Evolutionary conservation across 2,113 vertebrate genomes (phyloP), one percentile per base, ranked within the genome.

Genomic region (Amazona guildingii): DNA sequence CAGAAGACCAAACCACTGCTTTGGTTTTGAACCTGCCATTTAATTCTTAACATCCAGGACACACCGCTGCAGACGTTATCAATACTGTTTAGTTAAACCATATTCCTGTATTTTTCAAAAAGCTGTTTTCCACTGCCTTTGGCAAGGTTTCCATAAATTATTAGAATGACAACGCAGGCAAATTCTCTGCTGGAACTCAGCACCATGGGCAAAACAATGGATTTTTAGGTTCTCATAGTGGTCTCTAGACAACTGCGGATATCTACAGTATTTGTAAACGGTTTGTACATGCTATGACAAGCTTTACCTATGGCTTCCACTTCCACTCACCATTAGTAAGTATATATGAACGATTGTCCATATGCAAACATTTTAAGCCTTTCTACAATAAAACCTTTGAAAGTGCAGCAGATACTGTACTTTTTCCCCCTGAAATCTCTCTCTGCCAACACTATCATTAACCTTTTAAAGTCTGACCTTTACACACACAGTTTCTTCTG

Each of bases 211-310:
- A 73, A 95, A 83, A 51, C 4, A 75, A 13, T 33, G 59, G 35
- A 83, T 51, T 57, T 94, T 57, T 31, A 74, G 17, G 46, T n/a
- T 29, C 31, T 80, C 28, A 8, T 9, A 49, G 39, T 12, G 24
- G 15, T 66, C 37, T 88, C 63, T 7, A 35, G 49, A 66, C n/a
- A 64, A 10, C 33, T 79, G 41, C n/a, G 49, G 66, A 20, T 41
- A 44, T 4, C 64, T 51, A 14, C 17, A 13, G 7, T 44, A 8
- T 48, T 55, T 72, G 14, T 21, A 39, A 39, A 35, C 7, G 55
- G 9, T 11, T 25, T 41, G 11, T 10, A 29, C 11, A 3, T 1
- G 7, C 41, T n/a, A 1, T 1, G 17, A 5, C 13, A 35, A 33
- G 16, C n/a, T 61, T 20, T 9, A 5, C 11, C 25, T 9, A 7